Base-by-base conservation (phyloP, 2,888 invertebrate genomes). In the Penaeus monodon region DNA sequence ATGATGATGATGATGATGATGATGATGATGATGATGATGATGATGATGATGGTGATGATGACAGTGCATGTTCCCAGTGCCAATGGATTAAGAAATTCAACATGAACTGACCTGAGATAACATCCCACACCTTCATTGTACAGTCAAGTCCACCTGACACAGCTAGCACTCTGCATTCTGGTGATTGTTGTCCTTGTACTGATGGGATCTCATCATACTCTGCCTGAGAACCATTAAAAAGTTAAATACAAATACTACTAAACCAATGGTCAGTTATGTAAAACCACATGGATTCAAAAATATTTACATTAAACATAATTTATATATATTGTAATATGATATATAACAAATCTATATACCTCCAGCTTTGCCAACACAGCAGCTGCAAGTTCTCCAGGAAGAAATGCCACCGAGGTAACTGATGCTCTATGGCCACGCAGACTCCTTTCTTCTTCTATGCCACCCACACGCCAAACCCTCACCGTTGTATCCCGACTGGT, bases 401-500 rank as follows among this genome's bases (percentile, higher is more conserved):
- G 66, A 49, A 86, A 86, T 64, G 81, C 76, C 2, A 86, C 81
- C 14, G 33, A 29, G 27, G 86, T 86, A 27, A 86, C 86, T 29
- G 86, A 38, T 27, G 86, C 70, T 49, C 81, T 86, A n/a, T 86
- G 86, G 33, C 86, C 86, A 29, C 86, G 63, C 27, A 86, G 76
- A 66, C 86, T 86, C 22, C 86, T 49, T 57, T 86, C 86, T 65
- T 86, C 86, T 70, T 74, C 44, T 6, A 20, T 76, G 7, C 49
- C 38, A 38, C 76, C 81, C 65, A 86, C 77, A 17, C 81, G 76
- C 86, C 86, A 86, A 27, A 86, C 86, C 33, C 81, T 77, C 76
- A 86, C 77, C 17, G 81, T 86, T 74, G 86, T 86, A 65, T 86
- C 86, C 49, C 86, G 86, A 68, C 86, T 86, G 79, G 33, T 38